Base-by-base conservation (phyloP, 2,888 invertebrate genomes). In the Bembecia ichneumoniformis region DNA sequence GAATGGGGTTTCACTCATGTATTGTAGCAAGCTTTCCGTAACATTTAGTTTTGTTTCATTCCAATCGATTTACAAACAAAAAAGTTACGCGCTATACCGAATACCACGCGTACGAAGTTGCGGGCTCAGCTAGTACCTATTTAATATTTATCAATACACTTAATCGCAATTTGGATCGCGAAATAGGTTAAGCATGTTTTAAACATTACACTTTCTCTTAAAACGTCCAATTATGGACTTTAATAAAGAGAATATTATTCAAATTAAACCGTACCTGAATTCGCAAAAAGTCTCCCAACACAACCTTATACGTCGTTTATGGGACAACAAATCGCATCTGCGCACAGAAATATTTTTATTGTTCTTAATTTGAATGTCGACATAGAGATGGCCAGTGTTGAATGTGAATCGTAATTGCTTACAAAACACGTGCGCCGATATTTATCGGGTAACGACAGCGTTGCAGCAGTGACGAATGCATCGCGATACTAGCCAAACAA, bases 311-410 rank as follows among this genome's bases (percentile, higher is more conserved):
- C 11, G 13, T 40, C 14, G 14, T 40, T 40, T 40, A 40, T 40
- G 7, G 13, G 40, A 13, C 40, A n/a, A 13, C 40, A 7, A 14
- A 40, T n/a, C 13, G 14, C 40, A 40, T 40, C 14, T 40, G 14
- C 14, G 11, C 7, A 14, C 13, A 13, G 14, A 40, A 40, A 40
- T 40, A 40, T 40, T 40, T 40, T 40, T 40, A 40, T 40, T 40
- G 40, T 14, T 49, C 47, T 49, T 57, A 56, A 79, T 82, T 81
- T 81, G 65, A 77, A 80, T 82, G 75, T 71, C 68, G 63, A 74
- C 74, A 69, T 81, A 79, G 82, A 69, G 60, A 68, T 70, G 74
- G 74, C 77, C 70, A 66, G 75, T 75, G 58, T 58, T 58, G 62
- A 64, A 63, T 64, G 70, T 66, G 64, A 58, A 64, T 40, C 40